Percentiles rank a stretch among this genome's conserved stretches.
Conservation (phyloP, 2,113 vertebrate genomes). For the Willisornis vidua region DNA sequence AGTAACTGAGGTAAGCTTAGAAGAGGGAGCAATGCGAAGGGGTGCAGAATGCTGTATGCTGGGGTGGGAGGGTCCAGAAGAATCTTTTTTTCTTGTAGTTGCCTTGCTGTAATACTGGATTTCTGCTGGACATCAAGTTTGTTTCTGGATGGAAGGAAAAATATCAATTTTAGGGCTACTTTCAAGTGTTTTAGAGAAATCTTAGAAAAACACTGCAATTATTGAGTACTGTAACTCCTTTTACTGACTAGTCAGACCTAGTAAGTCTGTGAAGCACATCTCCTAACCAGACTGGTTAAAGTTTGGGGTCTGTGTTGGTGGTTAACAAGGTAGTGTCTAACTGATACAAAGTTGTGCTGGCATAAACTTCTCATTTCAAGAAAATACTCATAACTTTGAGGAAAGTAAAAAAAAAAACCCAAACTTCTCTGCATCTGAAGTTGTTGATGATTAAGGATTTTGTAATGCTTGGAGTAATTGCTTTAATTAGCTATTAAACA, state of each 20-base stretch:
- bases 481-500: slow-evolving; percentile 94
- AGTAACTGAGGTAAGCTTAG: neutral
- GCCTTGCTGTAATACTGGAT: neutral
- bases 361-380: neutral
- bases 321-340: neutral
- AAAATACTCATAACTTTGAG: neutral
- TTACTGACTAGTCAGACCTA: neutral
- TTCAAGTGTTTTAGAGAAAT: neutral
- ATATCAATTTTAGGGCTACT: neutral
- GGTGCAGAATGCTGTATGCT: neutral
- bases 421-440: slow-evolving; percentile 8
- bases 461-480: slow-evolving; percentile 87
- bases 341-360: neutral
- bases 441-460: slow-evolving; percentile 80
- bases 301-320: neutral
- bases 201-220: neutral
- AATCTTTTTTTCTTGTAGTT: neutral
- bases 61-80: too few relatives aligned
- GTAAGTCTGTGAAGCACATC: neutral
- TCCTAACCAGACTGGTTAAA: neutral
- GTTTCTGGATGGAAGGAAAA: neutral
- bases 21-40: rapidly evolving
- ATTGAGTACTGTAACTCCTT: neutral
- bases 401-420: neutral
- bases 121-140: neutral